Base-by-base conservation (phyloP, 2,113 vertebrate genomes). In the Tapirus terrestris region DNA sequence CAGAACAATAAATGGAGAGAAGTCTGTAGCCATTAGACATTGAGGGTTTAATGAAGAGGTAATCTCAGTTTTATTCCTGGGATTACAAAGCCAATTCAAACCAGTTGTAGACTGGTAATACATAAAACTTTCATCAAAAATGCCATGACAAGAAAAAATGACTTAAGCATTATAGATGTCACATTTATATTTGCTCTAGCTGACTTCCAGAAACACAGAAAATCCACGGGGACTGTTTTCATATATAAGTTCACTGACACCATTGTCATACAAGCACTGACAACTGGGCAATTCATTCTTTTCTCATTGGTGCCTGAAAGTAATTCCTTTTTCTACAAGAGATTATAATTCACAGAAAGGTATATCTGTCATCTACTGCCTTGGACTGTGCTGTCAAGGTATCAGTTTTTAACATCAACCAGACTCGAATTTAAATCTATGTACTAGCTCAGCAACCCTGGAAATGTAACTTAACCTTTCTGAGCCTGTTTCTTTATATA, bases 121-220 rank as follows among this genome's bases (percentile, higher is more conserved):
- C 67, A 82, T 94, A 27, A 48, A 94, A 89, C 31, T 70, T 39
- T 86, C 56, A 92, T 77, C 1, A 48, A 72, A 97, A 87, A 53
- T 86, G 65, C 20, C 43, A 53, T 92, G 29, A 94, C 6, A 86
- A 67, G 61, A 33, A 56, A 70, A 95, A 83, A 53, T 77, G 53
- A 27, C 27, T 21, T 87, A 45, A 68, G 48, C 1, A 23, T 79
- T 68, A 68, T 12, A 65, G 2, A 75, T 61, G 8, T 53, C 68
- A 81, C 4, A 29, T 87, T 73, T 87, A 8, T 87, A n/a, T 87
- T 31, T 72, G 23, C 3, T 82, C 13, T 79, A 68, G 16, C 45
- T 81, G 27, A 53, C 39, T 73, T 83, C 63, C 53, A n/a, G 39
- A 43, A 88, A 53, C 17, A 18, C 4, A 68, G 67, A 81, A 23